Base-by-base conservation (phyloP, 2,888 invertebrate genomes). In the Rotaria sp. region DNA sequence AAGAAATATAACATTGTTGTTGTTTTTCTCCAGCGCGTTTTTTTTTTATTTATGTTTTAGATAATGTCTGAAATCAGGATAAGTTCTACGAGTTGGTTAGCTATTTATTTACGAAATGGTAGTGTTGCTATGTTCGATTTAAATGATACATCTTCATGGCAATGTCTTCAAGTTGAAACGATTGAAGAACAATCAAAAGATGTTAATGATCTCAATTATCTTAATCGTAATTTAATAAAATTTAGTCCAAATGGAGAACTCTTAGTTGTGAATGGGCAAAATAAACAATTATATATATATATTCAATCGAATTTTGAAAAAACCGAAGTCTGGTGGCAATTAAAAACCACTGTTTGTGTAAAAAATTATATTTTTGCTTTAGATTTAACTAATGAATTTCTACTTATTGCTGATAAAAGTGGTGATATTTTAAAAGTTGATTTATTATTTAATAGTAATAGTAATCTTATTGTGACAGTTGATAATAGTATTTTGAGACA, bases 401-500 rank as follows among this genome's bases (percentile, higher is more conserved):
- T 91, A 13, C 75, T 91, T 11, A 88, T 90, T 2, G 90, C 89
- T 5, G 91, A 96, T 90, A 96, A 95, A 92, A 94, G 95, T 59
- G 96, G 96, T 0, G 96, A 96, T 91, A 95, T 94, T 84, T 94
- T 94, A 88, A 87, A 89, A 26, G 92, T 90, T 88, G 89, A 90
- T 88, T 90, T 94, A 48, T 86, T 86, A 5, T 93, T 93, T 88
- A 92, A 93, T 87, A 87, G 87, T 8, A 85, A 86, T n/a, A 92
- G 93, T 45, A 15, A 87, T 8, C 90, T 91, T 13, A 50, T 52
- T 84, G 21, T 41, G 1, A 26, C 38, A 41, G 92, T 75, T 50
- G 88, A 93, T 18, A 91, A 92, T 5, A 92, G 95, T 87, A 90
- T 96, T 30, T 91, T 96, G 21, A 96, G 96, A 0, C 96, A 96